phyloP scores from a whole-genome alignment of 2,797 vertebrate genomes.

The Pseudochromis fuscus region DNA sequence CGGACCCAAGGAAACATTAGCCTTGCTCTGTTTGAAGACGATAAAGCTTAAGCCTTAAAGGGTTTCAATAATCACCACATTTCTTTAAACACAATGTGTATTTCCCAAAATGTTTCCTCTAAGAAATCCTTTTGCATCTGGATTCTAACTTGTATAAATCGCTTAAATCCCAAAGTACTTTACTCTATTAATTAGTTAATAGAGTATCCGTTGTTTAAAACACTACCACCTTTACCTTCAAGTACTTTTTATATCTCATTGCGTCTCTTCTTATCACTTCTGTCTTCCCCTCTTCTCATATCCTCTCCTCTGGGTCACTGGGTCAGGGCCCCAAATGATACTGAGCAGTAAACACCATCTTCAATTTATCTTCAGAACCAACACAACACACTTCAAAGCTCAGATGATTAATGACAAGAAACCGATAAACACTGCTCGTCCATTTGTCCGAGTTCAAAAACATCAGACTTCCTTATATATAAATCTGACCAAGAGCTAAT shows the following conservation, averaged over 20 bases:
- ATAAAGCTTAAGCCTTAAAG: background rate
- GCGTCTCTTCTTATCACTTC: constrained; percentile 23
- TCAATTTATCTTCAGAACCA: constrained; percentile 64
- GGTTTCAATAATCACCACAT: background rate
- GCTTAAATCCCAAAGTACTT: no score
- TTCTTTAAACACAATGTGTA: background rate
- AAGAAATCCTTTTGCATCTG: background rate
- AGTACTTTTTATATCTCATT: constrained; percentile 37
- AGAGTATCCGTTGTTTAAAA: constrained; percentile 4
- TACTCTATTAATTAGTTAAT: no score
- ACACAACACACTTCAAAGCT: constrained; percentile 66
- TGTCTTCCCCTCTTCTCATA: constrained; percentile 18
- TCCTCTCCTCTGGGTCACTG: constrained; percentile 49
- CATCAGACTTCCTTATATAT: constrained; percentile 31
- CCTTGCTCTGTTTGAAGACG: background rate
- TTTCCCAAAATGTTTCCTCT: background rate
- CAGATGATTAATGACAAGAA: constrained; percentile 46
- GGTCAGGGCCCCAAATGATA: constrained; percentile 47
- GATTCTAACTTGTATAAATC: no score
- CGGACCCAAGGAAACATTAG: background rate
- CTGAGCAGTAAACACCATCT: constrained; percentile 43
- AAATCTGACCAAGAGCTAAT: constrained; percentile 50
- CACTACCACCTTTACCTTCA: constrained; percentile 8
- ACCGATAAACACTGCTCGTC: constrained; percentile 57
- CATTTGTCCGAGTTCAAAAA: constrained; percentile 41